Evolutionary conservation across 2,888 invertebrate genomes (phyloP).

Genomic region (Mimachlamys varia): DNA sequence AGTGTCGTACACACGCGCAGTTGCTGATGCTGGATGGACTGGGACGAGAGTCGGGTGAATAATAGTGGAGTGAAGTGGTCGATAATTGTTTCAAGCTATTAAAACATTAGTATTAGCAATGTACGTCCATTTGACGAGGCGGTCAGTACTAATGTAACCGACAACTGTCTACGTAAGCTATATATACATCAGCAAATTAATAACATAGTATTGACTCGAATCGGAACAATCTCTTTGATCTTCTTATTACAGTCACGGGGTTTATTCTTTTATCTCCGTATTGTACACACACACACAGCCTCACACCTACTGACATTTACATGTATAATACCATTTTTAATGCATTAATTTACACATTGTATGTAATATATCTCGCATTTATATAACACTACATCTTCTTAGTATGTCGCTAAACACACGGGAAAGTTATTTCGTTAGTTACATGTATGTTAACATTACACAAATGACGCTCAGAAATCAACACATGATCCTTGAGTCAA

Average conservation of each 20-base stretch:
- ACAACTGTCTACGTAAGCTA: neutral
- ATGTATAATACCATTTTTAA: neutral
- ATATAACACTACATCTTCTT: neutral
- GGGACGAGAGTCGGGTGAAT: constrained; percentile 6
- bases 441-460: too few species aligned
- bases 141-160: neutral
- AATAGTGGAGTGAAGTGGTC: constrained; percentile 31
- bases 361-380: neutral
- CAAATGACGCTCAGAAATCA: too few species aligned
- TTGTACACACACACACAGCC: neutral
- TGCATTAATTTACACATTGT: neutral
- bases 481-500: too few species aligned
- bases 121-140: neutral
- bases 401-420: too few species aligned
- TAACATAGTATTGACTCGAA: neutral
- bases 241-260: neutral
- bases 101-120: constrained; percentile 3
- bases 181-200: neutral
- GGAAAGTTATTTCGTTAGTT: too few species aligned
- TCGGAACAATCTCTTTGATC: neutral
- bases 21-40: neutral
- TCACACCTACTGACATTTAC: neutral
- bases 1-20: constrained; percentile 14
- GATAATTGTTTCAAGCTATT: constrained; percentile 36
- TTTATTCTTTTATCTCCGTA: neutral